phyloP scores from a whole-genome alignment of 2,888 invertebrate genomes.

The Xestia ashworthii region DNA sequence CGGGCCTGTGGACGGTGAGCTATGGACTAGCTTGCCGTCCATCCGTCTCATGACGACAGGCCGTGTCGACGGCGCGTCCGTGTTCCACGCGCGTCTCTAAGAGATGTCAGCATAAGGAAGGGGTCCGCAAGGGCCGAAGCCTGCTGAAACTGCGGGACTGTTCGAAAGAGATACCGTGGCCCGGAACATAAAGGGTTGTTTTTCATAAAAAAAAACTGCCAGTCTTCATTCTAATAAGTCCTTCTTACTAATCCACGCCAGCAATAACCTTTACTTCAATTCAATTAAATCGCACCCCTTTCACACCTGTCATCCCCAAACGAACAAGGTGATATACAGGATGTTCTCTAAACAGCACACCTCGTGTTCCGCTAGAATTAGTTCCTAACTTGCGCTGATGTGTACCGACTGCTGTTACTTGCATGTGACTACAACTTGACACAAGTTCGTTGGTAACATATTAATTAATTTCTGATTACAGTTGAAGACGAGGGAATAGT shows the following conservation, averaged over 20 bases:
- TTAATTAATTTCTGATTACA: slow-evolving; percentile 43
- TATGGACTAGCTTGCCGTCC: too few relatives aligned
- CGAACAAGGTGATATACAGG: neutral
- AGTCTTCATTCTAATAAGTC: neutral
- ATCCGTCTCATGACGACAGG: too few relatives aligned
- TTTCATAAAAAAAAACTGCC: neutral
- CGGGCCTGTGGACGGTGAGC: too few relatives aligned
- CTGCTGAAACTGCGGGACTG: too few relatives aligned
- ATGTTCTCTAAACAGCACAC: slow-evolving; percentile 31
- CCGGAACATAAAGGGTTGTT: too few relatives aligned
- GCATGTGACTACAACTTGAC: slow-evolving; percentile 27
- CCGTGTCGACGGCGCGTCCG: too few relatives aligned
- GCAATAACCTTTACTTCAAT: neutral
- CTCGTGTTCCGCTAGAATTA: slow-evolving; percentile 34
- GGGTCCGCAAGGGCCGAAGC: too few relatives aligned
- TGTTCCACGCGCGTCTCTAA: too few relatives aligned
- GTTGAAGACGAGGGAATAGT: neutral
- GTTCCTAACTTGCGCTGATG: slow-evolving; percentile 44
- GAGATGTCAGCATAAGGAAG: too few relatives aligned
- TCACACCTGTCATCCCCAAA: neutral
- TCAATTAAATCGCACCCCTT: neutral
- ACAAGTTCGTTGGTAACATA: slow-evolving; percentile 26
- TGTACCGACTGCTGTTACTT: slow-evolving; percentile 45
- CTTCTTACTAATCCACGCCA: neutral
- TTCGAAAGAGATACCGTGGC: too few relatives aligned